Base-by-base conservation (phyloP, 2,888 invertebrate genomes). In the Calliphora vomitoria region DNA sequence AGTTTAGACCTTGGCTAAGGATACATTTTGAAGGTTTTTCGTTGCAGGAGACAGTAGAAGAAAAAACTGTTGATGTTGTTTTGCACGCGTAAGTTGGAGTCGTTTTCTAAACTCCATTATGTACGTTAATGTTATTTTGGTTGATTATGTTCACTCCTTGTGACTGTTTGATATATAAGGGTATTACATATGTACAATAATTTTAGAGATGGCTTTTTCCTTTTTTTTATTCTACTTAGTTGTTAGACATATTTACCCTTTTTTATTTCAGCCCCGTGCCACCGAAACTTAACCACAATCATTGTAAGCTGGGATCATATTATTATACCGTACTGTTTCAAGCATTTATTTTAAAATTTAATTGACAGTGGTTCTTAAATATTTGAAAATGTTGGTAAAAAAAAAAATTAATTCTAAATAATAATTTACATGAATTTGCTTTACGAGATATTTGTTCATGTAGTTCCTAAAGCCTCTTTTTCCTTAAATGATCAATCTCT, bases 291-390 rank as follows among this genome's bases (percentile, higher is more conserved):
- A 81, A 84, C 84, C 81, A 84, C 87, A 87, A 64, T 64, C 87
- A 78, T 82, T 84, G 78, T 62, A 81, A 74, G 44, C 74, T 53
- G 38, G 78, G 55, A 74, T 74, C 76, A 74, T 82, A 69, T 75
- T 64, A 55, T 69, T 82, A 68, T 47, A 55, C 13, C 8, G 47
- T 66, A 71, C 35, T 62, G 15, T 13, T 71, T 66, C 13, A 13
- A n/a, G 15, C 6, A 0, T 71, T 86, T 44, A 0, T 38, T 69
- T 72, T 82, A 38, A 74, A 64, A 50, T 83, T 76, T 83, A 84
- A 87, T 84, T 87, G 87, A 72, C 87, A 87, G 87, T 20, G 72
- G 41, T 78, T 87, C 87, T 31, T 31, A 87, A 87, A 60, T 50
- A 3, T 15, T 8, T 31, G 13, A 44, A 62, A 25, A 11, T 11